These are phyloP conservation scores for Myotis findleyi DNA, from an alignment of 2,797 vertebrate genomes.

Conservation along the genomic window DNA sequence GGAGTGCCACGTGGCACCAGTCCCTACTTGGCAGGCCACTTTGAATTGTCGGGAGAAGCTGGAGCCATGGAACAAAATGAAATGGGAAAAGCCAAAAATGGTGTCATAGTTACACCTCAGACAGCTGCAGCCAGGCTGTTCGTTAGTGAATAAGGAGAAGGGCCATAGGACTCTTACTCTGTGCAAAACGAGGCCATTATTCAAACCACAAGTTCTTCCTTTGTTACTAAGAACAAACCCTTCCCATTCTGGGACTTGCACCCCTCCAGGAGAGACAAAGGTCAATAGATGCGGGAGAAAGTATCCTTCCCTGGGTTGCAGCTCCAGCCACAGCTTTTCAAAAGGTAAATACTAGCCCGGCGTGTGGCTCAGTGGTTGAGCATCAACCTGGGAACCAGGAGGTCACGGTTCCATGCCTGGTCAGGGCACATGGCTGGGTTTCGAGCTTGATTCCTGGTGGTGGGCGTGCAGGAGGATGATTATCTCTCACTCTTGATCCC, in stretches of 20 bases:
- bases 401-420: too few species aligned
- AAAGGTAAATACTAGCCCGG: neutral
- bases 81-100: too few species aligned
- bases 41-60: neutral
- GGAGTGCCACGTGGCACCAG: neutral
- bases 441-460: too few species aligned
- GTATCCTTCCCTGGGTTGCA: neutral
- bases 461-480: too few species aligned
- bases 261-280: neutral
- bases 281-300: rapidly evolving
- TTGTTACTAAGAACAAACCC: neutral
- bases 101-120: neutral
- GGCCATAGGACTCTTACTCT: neutral
- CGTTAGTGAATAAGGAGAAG: neutral
- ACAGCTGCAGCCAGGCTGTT: neutral
- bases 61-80: neutral
- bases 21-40: neutral
- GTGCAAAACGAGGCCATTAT: neutral
- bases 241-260: neutral
- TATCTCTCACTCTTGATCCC: too few species aligned
- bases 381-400: too few species aligned
- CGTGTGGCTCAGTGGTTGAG: too few species aligned
- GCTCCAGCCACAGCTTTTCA: neutral
- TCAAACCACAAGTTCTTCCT: neutral
- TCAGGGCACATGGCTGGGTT: too few species aligned